A percentile compares a stretch with the other conserved stretches of the same genome.
Conservation (phyloP, 2,797 vertebrate genomes). For the Anguilla obscura region DNA sequence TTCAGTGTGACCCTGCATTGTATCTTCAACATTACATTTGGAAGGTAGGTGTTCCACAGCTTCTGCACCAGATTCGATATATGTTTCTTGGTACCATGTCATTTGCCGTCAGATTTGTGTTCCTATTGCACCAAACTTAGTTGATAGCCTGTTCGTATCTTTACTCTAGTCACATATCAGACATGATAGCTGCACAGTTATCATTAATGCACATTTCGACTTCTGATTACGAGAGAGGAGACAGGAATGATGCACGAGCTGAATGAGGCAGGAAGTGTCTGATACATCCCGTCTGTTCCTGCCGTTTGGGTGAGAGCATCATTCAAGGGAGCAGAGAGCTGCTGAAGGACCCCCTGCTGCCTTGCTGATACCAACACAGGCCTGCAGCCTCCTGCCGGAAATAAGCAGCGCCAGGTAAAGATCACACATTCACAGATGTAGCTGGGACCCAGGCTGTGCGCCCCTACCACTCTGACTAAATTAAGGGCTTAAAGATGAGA, state of each 20-base stretch:
- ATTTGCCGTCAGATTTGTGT: neutral
- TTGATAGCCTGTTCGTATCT: neutral
- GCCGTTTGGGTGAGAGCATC: conserved; percentile 4
- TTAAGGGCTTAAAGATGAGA: neutral
- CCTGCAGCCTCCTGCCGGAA: conserved; percentile 2
- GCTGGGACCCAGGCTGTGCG: neutral
- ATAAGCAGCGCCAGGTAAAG: neutral
- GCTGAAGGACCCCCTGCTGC: neutral
- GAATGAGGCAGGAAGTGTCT: conserved; percentile 26
- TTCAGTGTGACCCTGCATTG: conserved; percentile 40
- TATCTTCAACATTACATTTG: neutral
- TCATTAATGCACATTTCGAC: conserved; percentile 15
- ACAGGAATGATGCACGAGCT: neutral
- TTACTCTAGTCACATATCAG: neutral
- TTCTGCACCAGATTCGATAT: neutral
- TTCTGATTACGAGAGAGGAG: conserved; percentile 7
- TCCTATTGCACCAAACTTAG: neutral
- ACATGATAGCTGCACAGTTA: neutral
- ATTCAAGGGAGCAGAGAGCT: neutral
- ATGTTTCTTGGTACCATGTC: neutral
- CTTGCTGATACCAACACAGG: neutral
- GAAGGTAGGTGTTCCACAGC: neutral
- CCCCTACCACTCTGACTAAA: conserved; percentile 14
- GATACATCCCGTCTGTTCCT: conserved; percentile 21
- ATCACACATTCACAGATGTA: neutral